phyloP scores from a whole-genome alignment of 1,140 invertebrate genomes.

The Sarcophaga bullata region DNA sequence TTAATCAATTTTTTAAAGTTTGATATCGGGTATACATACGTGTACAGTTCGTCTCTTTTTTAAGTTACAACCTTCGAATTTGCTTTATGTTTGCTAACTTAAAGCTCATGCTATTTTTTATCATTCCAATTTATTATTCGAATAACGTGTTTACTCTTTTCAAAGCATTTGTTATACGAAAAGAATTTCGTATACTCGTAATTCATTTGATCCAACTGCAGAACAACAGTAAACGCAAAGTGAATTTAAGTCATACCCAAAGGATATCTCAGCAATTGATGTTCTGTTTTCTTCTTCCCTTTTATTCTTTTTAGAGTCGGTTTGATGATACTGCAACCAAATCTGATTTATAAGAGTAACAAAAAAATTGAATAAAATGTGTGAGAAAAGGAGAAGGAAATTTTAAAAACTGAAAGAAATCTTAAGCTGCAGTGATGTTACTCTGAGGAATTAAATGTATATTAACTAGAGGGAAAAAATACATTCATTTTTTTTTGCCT shows the following conservation, averaged over 20 bases:
- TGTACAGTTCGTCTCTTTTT: too few species aligned
- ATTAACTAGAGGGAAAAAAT: background rate
- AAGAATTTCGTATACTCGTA: background rate
- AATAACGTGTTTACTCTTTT: background rate
- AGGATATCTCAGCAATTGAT: background rate
- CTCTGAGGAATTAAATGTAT: background rate
- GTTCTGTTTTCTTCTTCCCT: background rate
- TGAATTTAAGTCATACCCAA: slow-evolving; percentile 13
- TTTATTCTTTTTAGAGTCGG: background rate
- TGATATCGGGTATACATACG: too few species aligned
- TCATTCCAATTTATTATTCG: background rate
- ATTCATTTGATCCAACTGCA: slow-evolving; percentile 17
- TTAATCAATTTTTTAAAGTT: too few species aligned
- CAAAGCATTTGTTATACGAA: background rate
- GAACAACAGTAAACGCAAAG: background rate
- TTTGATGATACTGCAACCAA: slow-evolving; percentile 12
- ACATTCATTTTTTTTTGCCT: too few species aligned
- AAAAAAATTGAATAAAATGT: background rate
- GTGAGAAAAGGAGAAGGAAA: background rate
- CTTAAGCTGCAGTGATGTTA: background rate
- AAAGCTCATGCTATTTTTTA: too few species aligned
- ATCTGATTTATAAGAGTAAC: background rate
- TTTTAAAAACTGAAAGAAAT: background rate
- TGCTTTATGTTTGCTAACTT: too few species aligned
- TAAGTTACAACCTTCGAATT: too few species aligned